Base-by-base conservation (phyloP, 1,140 invertebrate species). In the Dolichoris vasculosae region DNA sequence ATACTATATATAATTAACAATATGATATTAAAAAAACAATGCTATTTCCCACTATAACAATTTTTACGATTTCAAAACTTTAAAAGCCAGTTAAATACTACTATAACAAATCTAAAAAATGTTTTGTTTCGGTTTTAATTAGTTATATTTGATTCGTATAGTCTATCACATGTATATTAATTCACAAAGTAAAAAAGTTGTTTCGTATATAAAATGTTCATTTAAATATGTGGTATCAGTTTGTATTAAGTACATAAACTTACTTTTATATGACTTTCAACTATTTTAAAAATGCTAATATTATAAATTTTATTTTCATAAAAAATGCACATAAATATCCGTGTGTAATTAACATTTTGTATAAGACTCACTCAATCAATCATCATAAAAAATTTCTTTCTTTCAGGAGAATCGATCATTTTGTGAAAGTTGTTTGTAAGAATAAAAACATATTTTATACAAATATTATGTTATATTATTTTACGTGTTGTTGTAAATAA, bases 401-500 rank as follows among this genome's bases (percentile, higher is more conserved):
- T 43, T 43, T 26, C 43, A 13, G 40, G 38, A 73, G 20, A 71
- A 40, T 40, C 11, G 4, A 73, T 43, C n/a, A 13, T 43, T 73
- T 43, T 77, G n/a, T 23, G 48, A 71, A n/a, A 20, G 38, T 63
- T 81, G 23, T 51, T 73, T 17, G 20, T n/a, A n/a, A n/a, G 55
- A 82, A 73, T 40, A 73, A 59, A 73, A 73, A 73, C 48, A 40
- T 69, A 35, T 71, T 69, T 43, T 73, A 51, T 63, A 73, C 35
- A 75, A 82, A 73, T 69, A 79, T 63, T 69, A 73, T 82, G 48
- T 82, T 40, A 35, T 59, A 82, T 82, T 73, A 82, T 82, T 82
- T 82, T 73, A 73, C 30, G 48, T 55, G 55, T 73, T n/a, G 40
- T 32, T 51, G 35, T 55, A 59, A 82, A 40, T 82, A 82, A 82